These are phyloP conservation scores for Vannuccia rotundouncinata DNA, from an alignment of 2,888 invertebrate species.

Conservation along the genomic window DNA sequence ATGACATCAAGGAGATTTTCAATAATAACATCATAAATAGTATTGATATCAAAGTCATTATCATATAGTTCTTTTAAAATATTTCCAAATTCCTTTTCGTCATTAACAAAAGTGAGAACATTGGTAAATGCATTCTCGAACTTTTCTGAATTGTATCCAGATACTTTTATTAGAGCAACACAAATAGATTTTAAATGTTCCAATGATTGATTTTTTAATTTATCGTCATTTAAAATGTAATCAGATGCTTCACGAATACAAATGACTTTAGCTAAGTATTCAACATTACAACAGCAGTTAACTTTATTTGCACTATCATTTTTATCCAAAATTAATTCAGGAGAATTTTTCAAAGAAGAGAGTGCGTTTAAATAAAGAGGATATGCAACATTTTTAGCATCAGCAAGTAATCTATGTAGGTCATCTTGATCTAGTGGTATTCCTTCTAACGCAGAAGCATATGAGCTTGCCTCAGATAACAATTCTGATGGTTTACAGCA, in stretches of 20 bases:
- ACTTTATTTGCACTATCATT: background rate
- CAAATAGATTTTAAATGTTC: background rate
- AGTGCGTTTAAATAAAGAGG: background rate
- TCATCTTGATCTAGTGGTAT: background rate
- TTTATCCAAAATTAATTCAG: background rate
- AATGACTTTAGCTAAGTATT: background rate
- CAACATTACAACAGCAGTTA: background rate
- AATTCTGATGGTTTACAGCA: background rate
- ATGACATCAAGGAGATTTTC: background rate
- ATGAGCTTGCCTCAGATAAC: background rate
- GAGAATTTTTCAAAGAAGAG: background rate
- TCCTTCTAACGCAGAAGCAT: background rate
- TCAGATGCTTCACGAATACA: background rate
- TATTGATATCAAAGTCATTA: background rate
- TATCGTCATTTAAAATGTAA: background rate
- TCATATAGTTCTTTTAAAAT: background rate
- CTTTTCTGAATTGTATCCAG: background rate
- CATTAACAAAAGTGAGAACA: background rate
- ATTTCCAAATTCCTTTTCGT: background rate
- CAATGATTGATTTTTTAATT: background rate
- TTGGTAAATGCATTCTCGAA: background rate
- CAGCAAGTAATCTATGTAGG: background rate
- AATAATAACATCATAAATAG: background rate
- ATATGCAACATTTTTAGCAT: background rate
- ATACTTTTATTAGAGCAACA: background rate